Conservation (phyloP, 2,888 invertebrate species). For the Neuroscelio doddi region DNA sequence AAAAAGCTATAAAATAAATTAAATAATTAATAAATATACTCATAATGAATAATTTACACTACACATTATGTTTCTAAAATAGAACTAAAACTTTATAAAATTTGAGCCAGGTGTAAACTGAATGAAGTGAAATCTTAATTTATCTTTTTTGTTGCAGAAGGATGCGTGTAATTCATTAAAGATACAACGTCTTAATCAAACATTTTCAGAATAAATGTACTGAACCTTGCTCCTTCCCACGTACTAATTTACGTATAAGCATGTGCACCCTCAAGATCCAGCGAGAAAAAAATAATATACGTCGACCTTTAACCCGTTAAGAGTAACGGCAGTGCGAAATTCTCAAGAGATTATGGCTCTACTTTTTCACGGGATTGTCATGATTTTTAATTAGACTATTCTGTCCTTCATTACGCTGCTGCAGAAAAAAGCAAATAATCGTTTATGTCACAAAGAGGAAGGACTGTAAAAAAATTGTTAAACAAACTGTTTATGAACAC, state of each 20-base stretch:
- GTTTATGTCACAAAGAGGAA: background rate
- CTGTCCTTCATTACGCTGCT: background rate
- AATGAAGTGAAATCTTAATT: too few relatives aligned
- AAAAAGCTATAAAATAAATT: too few relatives aligned
- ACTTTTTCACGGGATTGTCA: constrained; percentile 15
- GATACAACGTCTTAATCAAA: constrained; percentile 15
- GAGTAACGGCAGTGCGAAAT: constrained; percentile 36
- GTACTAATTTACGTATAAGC: constrained; percentile 39
- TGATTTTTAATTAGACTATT: constrained; percentile 7
- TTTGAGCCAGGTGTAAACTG: too few relatives aligned
- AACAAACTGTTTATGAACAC: background rate
- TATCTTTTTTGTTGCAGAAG: background rate
- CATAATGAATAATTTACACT: too few relatives aligned
- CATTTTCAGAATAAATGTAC: too few relatives aligned
- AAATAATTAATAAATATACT: too few relatives aligned
- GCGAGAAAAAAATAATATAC: constrained; percentile 32
- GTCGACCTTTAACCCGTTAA: constrained; percentile 24
- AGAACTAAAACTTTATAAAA: too few relatives aligned
- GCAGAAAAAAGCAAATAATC: constrained; percentile 1
- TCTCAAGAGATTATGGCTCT: constrained; percentile 21
- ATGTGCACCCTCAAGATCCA: constrained; percentile 14
- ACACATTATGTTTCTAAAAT: too few relatives aligned
- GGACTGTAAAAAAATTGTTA: background rate
- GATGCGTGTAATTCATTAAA: too few relatives aligned
- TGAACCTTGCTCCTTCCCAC: constrained; percentile 34